These are phyloP conservation scores for Eptatretus atami DNA, from an alignment of 2,797 vertebrate genomes.

Conservation along the genomic window DNA sequence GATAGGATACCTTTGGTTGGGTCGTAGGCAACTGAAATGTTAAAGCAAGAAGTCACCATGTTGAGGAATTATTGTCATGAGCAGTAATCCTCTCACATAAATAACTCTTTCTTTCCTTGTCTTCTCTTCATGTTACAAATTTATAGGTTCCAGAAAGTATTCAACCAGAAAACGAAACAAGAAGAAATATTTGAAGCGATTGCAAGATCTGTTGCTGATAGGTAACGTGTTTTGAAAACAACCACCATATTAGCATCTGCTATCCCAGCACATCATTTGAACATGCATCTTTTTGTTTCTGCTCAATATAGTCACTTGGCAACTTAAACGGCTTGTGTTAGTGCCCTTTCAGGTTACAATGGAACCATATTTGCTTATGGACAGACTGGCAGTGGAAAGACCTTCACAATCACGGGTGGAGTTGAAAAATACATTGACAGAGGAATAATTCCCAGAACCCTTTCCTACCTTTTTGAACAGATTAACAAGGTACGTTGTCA, in stretches of 20 bases:
- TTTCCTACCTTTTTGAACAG: conserved; percentile 45
- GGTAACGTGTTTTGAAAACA: conserved; percentile 19
- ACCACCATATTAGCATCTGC: no score
- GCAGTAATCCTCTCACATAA: no score
- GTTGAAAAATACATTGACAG: conserved; percentile 46
- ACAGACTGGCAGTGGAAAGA: conserved; percentile 85
- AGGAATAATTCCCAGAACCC: conserved; percentile 54
- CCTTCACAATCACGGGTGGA: conserved; percentile 77
- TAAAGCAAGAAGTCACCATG: no score
- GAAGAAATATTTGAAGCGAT: conserved; percentile 59
- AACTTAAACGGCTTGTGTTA: conserved; percentile 12
- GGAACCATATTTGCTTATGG: conserved; percentile 86
- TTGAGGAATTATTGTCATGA: no score
- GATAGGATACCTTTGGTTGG: no score
- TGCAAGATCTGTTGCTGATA: conserved; percentile 68
- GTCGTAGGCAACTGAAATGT: no score
- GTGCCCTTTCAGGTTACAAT: conserved; percentile 56
- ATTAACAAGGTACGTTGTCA: conserved; percentile 25
- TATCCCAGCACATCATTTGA: no score
- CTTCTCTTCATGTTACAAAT: no score
- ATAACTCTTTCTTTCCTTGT: no score
- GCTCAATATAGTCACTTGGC: no score
- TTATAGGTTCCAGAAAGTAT: conserved; percentile 56
- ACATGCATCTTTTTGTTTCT: no score
- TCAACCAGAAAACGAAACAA: conserved; percentile 49